Percentiles rank a stretch among this genome's conserved stretches.
Conservation (phyloP, 2,797 vertebrate species). For the Catostomus latipinnis region DNA sequence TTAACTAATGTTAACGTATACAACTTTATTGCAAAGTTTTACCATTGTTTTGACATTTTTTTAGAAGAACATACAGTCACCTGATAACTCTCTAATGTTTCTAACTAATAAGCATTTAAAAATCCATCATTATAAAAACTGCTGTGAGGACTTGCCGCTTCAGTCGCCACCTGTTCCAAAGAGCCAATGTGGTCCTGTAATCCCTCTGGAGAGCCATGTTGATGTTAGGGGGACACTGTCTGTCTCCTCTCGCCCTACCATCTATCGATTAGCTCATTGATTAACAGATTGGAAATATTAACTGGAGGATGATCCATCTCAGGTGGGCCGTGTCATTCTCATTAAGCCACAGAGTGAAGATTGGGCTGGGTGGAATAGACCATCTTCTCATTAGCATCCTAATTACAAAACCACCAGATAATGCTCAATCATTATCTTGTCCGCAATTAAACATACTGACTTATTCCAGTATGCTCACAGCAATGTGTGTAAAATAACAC, state of each 20-base stretch:
- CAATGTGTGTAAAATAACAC: conserved; percentile 16
- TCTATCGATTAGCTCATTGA: conserved; percentile 78
- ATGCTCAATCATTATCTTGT: conserved; percentile 58
- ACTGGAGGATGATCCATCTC: conserved; percentile 82
- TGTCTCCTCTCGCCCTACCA: conserved; percentile 48
- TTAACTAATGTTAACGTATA: too few species aligned
- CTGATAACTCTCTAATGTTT: background rate
- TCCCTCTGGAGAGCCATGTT: conserved; percentile 66
- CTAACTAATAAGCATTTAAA: background rate
- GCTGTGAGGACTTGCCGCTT: background rate
- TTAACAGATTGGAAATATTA: conserved; percentile 85
- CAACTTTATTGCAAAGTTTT: too few species aligned
- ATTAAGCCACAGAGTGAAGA: conserved; percentile 65
- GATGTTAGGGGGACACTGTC: conserved; percentile 58
- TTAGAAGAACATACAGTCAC: background rate
- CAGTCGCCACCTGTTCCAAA: conserved; percentile 11
- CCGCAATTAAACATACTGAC: conserved; percentile 37
- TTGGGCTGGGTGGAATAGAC: conserved; percentile 21
- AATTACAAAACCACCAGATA: conserved; percentile 82
- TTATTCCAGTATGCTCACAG: conserved; percentile 29
- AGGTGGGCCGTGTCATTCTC: conserved; percentile 74
- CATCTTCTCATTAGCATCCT: conserved; percentile 80
- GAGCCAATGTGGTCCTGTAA: conserved; percentile 3
- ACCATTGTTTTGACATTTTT: background rate
- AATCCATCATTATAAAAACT: background rate